Evolutionary conservation across 2,888 invertebrate genomes (phyloP).

Genomic region (Metalampra italica): DNA sequence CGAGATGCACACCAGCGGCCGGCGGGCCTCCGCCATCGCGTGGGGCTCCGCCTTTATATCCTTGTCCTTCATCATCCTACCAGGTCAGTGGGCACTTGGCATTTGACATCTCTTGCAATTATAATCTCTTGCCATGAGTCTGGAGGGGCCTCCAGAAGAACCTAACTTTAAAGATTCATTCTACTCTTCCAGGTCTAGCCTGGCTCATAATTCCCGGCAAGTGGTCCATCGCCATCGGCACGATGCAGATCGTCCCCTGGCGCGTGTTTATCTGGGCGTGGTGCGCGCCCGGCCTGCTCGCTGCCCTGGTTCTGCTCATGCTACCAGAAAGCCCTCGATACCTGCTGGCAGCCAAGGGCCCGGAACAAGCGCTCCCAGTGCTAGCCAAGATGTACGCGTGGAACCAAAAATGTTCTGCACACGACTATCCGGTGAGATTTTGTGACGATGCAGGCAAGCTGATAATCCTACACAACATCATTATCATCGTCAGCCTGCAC

Average conservation of each 20-base stretch:
- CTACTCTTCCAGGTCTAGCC: conserved; percentile 75
- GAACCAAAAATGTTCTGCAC: conserved; percentile 38
- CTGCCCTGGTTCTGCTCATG: conserved; percentile 74
- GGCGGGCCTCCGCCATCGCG: conserved; percentile 73
- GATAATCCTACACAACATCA: no score
- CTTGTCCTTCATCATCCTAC: conserved; percentile 73
- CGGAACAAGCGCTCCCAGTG: conserved; percentile 79
- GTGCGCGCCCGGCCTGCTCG: conserved; percentile 80
- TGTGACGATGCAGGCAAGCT: no score
- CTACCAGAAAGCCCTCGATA: conserved; percentile 90
- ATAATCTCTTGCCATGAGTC: no score
- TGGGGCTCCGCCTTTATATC: conserved; percentile 78
- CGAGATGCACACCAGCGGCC: conserved; percentile 72
- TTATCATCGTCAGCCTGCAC: no score
- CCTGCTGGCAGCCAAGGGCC: conserved; percentile 79
- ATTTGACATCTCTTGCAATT: no score
- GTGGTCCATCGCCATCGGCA: conserved; percentile 58
- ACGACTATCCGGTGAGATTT: conserved; percentile 53
- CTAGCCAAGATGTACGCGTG: conserved; percentile 79
- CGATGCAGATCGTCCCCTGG: conserved; percentile 83
- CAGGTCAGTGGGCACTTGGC: conserved; percentile 44
- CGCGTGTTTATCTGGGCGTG: conserved; percentile 83
- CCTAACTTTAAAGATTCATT: no score
- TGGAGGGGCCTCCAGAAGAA: no score
- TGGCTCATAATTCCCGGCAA: conserved; percentile 82